Conservation (phyloP, 92 coral and sea anemone species). For the Hydrozoanthus gracilis region DNA sequence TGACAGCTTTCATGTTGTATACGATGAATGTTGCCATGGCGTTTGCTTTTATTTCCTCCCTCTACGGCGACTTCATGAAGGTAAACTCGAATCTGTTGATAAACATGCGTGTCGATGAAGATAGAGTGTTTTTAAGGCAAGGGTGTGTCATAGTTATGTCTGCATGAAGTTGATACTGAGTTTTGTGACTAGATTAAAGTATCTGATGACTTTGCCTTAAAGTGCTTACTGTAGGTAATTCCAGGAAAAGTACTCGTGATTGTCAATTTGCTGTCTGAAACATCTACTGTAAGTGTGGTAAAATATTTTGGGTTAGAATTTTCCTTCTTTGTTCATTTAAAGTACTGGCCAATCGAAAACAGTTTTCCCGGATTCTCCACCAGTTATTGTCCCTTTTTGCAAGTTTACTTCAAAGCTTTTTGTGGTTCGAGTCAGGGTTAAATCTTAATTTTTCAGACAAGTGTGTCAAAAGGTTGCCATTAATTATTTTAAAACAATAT, state of each 20-base stretch:
- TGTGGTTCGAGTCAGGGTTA: no score
- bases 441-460: no score
- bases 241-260: no score
- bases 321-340: not conserved
- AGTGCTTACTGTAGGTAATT: no score
- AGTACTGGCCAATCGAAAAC: not conserved
- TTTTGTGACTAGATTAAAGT: no score
- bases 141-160: no score
- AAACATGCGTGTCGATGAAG: no score
- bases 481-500: no score
- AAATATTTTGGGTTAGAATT: not conserved
- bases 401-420: not conserved
- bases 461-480: no score
- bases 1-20: slow-evolving; percentile 90
- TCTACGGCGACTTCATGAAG: slow-evolving; percentile 97
- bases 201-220: no score
- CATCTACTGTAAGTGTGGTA: not conserved
- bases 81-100: slow-evolving; percentile 30
- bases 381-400: not conserved
- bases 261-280: not conserved
- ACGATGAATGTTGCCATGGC: slow-evolving; percentile 98
- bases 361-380: not conserved
- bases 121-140: not conserved
- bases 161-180: no score
- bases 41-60: slow-evolving; percentile 91